Evolutionary conservation across 2,113 vertebrate species (phyloP), one percentile per base, ranked within the genome.

Genomic region (Athene noctua): DNA sequence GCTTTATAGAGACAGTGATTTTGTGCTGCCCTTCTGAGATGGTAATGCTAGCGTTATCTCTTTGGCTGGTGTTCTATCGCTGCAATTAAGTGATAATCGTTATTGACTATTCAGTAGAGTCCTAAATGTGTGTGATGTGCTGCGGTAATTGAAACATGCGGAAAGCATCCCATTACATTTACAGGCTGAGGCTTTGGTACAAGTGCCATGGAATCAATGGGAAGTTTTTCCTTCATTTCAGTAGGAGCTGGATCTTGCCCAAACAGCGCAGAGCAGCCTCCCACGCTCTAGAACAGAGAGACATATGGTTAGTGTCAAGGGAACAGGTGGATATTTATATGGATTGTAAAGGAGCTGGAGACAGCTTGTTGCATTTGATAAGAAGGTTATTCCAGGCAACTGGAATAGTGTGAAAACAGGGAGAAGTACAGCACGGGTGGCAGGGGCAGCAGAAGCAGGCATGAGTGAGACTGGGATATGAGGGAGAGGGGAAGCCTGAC

Each of bases 231-330:
- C 91, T 72, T 58, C 15, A 81, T 93, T 94, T 92, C 79, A 74
- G 75, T 40, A 72, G 88, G 88, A 96, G 92, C 90, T 97, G 96
- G 96, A 96, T 80, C 49, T 92, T 94, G 71, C 95, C 88, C 95
- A 97, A 95, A 47, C 30, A 4, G 5, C 1, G 3, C 66, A 77
- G 73, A 93, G 58, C 89, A 73, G 51, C 67, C 85, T 96, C 88
- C 90, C 85, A 88, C 8, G 0, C 92, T 95, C 58, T 93, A 93
- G 85, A 92, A 73, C 51, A 61, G 90, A 83, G 72, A 86, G 88
- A 79, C 95, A 95, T 94, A 95, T 97, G 96, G 93, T 96, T 92
- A 49, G 88, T 95, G 95, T 96, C 96, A 83, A 25, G 66, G 82
- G 79, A 96, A 40, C 96, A 97, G 95, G 96, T 97, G 96, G 94